These are phyloP conservation scores for Corvus moneduloides DNA, from an alignment of 2,113 vertebrate species.

Conservation along the genomic window DNA sequence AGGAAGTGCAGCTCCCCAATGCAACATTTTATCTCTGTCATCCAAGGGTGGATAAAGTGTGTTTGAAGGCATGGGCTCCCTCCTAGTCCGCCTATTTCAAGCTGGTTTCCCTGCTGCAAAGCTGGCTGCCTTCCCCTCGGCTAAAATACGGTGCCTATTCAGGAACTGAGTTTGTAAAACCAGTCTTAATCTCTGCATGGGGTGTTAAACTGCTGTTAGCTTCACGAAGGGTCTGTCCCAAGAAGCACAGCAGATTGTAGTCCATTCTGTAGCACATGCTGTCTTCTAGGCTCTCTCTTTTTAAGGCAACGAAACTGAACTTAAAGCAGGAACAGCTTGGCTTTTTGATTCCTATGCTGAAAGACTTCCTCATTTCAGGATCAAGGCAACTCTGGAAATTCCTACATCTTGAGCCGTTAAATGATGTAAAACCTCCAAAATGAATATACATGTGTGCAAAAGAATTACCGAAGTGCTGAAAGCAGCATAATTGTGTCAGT, in stretches of 20 bases:
- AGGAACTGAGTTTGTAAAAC: background rate
- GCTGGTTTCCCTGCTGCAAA: slow-evolving; percentile 1
- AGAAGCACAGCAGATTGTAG: background rate
- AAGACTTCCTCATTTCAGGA: background rate
- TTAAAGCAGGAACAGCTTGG: background rate
- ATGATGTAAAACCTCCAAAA: background rate
- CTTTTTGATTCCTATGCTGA: background rate
- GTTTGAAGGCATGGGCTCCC: background rate
- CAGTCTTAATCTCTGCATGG: background rate
- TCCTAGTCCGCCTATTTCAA: background rate
- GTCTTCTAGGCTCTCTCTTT: background rate
- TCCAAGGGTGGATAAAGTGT: background rate
- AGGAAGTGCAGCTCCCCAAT: background rate
- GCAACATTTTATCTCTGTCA: background rate
- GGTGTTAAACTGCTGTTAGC: background rate
- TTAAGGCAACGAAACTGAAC: background rate
- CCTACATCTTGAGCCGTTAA: background rate
- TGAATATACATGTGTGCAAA: background rate
- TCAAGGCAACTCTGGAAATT: slow-evolving; percentile 10
- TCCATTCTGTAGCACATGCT: background rate
- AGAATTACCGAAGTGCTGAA: background rate
- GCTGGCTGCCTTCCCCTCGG: background rate
- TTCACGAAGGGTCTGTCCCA: background rate
- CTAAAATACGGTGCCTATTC: background rate
- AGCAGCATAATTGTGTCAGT: background rate